Base-by-base conservation (phyloP, 2,797 vertebrate genomes). In the Lepidocolaptes lacrymiger region DNA sequence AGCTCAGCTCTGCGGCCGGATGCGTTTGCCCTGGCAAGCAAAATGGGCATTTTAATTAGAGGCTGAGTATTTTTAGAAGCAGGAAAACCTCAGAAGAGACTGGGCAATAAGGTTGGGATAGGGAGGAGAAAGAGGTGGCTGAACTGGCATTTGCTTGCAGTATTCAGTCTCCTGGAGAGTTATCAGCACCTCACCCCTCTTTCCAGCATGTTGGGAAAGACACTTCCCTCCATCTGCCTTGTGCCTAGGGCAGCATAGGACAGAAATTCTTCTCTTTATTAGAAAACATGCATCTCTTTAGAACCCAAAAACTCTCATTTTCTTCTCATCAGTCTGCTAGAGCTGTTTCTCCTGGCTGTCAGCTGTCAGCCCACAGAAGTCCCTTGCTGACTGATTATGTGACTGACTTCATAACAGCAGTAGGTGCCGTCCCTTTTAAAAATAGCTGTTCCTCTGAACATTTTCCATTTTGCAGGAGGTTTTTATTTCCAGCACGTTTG, bases 41-140 rank as follows among this genome's bases (percentile, higher is more conserved):
- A 79, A 63, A 76, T 30, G 61, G 74, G 77, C 1, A 0, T 91
- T 93, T 90, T 95, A 93, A 88, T 93, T 81, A 94, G 71, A 94
- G 92, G 32, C 34, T 86, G 48, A 54, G 48, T 55, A 92, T 94
- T 94, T 96, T 96, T 93, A 96, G 95, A 86, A 96, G 71, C 88
- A 88, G 80, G 83, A 96, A 96, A 96, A 96, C 95, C 91, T 97
- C 95, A 91, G 55, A 3, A 9, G 74, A 88, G 52, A 56, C 63
- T 92, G 20, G 1, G 48, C 71, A 84, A 23, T 24, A n/a, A 52
- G 58, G 61, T 34, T 87, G 71, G 48, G 10, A 58, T 44, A 90
- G 23, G 61, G 44, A 68, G 46, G 32, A 34, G 52, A 59, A 37
- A 89, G 76, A 79, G 51, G 59, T 18, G 74, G 51, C 55, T 67